Evolutionary conservation across 1,140 invertebrate species (phyloP), one percentile per base, ranked within the genome.

Genomic region (Ceratoteleas bidentatus): DNA sequence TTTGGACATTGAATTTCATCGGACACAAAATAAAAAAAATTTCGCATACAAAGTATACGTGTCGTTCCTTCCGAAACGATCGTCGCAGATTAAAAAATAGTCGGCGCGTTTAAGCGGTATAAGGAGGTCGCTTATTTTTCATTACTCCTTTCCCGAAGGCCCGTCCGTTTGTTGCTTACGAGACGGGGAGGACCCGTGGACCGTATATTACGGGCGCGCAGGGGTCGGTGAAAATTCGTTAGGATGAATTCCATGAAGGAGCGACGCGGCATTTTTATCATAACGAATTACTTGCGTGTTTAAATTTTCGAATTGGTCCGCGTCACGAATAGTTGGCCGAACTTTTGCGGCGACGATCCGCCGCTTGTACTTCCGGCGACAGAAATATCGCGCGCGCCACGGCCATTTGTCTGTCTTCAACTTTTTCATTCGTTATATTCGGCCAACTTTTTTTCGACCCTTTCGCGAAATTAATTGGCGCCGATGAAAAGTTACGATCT

Each of bases 221-320:
- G 76, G 82, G 84, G 79, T 83, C 57, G 78, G 58, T 72, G 78
- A 77, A 85, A 83, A 89, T 90, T 88, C 83, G 85, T 90, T 88
- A 87, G 88, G 84, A 89, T 88, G 86, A 90, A 89, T 89, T 90
- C 88, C 88, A 73, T 81, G 75, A 80, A 80, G 84, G 60, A 82
- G 73, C 66, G 74, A 76, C 45, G 65, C 83, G 83, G 79, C 84
- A 86, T 88, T 87, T 86, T 84, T 84, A 87, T 85, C 84, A 84
- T 88, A 89, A 90, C 88, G 88, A 88, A 90, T 89, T 89, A 88
- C 88, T 88, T 87, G 84, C 85, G 85, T 87, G 87, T 89, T 89
- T 88, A 90, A 90, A 85, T 87, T 88, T 89, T 87, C 81, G 83
- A 81, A 87, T 89, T 85, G 73, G 84, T 76, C 47, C 53, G 70